These are phyloP conservation scores for Oithona nana DNA, from an alignment of 2,888 invertebrate genomes.

Conservation along the genomic window DNA sequence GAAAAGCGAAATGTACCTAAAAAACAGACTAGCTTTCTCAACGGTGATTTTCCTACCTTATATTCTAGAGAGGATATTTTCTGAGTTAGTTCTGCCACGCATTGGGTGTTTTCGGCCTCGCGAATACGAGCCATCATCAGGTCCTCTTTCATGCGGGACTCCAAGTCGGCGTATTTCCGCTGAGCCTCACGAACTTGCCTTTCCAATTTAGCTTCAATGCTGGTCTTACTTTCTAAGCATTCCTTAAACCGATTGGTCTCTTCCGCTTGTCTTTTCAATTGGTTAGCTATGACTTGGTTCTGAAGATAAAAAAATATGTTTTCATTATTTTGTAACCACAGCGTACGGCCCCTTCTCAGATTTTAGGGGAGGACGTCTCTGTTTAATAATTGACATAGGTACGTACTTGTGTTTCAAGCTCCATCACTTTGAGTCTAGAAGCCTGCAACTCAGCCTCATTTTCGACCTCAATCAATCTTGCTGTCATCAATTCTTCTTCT, in stretches of 20 bases:
- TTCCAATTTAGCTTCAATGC: slow-evolving; percentile 48
- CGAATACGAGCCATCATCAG: slow-evolving; percentile 79
- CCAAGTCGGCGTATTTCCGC: slow-evolving; percentile 48
- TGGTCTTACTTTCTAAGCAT: slow-evolving; percentile 48
- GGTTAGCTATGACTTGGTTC: slow-evolving; percentile 37
- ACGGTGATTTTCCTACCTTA: too few species aligned
- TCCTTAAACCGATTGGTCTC: slow-evolving; percentile 67
- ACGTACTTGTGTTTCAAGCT: slow-evolving; percentile 66
- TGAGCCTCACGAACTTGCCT: slow-evolving; percentile 63
- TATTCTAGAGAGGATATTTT: slow-evolving; percentile 81
- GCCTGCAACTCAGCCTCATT: slow-evolving; percentile 85
- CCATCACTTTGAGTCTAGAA: slow-evolving; percentile 79
- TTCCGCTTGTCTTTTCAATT: slow-evolving; percentile 62
- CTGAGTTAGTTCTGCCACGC: slow-evolving; percentile 76
- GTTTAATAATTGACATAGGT: too few species aligned
- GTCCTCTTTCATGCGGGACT: slow-evolving; percentile 59
- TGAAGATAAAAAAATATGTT: too few species aligned
- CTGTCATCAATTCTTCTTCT: slow-evolving; percentile 88
- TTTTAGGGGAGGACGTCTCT: too few species aligned
- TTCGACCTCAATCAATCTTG: slow-evolving; percentile 78
- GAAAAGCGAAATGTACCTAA: slow-evolving; percentile 22
- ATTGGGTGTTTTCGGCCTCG: slow-evolving; percentile 83
- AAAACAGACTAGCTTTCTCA: too few species aligned
- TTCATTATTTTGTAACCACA: too few species aligned
- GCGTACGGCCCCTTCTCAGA: too few species aligned